Conservation (phyloP, 1,140 invertebrate species). For the Asbolus verrucosus region DNA sequence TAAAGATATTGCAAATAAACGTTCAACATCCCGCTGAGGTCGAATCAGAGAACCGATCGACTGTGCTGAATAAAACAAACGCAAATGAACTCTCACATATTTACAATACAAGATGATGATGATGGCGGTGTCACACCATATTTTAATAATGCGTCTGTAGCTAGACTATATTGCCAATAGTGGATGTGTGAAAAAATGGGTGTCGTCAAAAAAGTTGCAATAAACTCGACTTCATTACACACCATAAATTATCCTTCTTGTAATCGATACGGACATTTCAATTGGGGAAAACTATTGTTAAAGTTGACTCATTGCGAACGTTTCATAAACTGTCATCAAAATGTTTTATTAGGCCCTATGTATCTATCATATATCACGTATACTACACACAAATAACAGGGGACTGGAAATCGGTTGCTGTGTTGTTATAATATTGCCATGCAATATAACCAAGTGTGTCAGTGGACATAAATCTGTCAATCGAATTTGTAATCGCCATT, state of each 20-base stretch:
- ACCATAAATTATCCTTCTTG: conserved; percentile 40
- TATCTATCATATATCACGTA: conserved; percentile 52
- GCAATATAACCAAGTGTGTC: conserved; percentile 37
- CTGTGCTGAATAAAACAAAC: conserved; percentile 34
- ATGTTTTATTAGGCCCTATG: conserved; percentile 51
- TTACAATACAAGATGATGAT: background rate
- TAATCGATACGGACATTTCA: conserved; percentile 41
- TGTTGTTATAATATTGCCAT: conserved; percentile 39
- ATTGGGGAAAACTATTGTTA: conserved; percentile 46
- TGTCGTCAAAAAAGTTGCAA: conserved; percentile 12
- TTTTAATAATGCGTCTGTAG: no score
- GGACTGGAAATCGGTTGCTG: conserved; percentile 45
- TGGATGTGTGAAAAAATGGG: no score
- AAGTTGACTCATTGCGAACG: conserved; percentile 51
- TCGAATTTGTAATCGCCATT: conserved; percentile 44
- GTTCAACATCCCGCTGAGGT: conserved; percentile 44
- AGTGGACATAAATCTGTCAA: conserved; percentile 42
- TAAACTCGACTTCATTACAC: conserved; percentile 41
- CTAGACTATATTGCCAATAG: no score
- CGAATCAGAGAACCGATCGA: conserved; percentile 47
- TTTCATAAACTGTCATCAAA: conserved; percentile 49
- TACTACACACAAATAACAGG: conserved; percentile 47
- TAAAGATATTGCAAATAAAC: conserved; percentile 53
- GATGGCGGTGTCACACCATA: background rate
- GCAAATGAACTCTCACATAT: conserved; percentile 30